Evolutionary conservation across 35 echinoderm and acorn worm genomes (phyloP).

Genomic region (Ophioderma brevispina): DNA sequence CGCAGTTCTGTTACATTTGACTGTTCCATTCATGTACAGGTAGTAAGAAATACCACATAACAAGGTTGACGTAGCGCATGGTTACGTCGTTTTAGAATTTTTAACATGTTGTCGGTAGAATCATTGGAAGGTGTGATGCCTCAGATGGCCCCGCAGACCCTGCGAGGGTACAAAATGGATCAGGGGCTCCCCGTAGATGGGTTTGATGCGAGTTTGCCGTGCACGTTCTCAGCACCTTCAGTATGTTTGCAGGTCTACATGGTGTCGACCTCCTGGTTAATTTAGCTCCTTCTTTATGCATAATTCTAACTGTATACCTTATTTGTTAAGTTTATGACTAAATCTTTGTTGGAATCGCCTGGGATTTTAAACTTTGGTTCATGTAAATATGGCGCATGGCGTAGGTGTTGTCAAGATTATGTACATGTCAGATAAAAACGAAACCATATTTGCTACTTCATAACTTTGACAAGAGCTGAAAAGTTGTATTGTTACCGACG

Average conservation of each 20-base stretch:
- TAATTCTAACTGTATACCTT: neutral
- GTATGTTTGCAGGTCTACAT: neutral
- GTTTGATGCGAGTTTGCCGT: neutral
- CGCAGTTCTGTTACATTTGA: no score
- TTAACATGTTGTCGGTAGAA: neutral
- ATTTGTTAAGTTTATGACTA: neutral
- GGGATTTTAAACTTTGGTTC: no score
- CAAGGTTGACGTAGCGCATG: neutral
- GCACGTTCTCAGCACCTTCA: neutral
- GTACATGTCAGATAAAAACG: no score
- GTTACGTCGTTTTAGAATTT: neutral
- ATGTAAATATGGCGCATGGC: no score
- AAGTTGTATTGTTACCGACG: no score
- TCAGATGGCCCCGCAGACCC: neutral
- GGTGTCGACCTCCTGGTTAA: neutral
- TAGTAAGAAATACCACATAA: no score
- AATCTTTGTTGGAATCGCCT: neutral
- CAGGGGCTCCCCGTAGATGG: neutral
- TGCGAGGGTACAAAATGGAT: conserved; percentile 1
- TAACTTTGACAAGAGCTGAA: no score
- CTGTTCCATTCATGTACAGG: no score
- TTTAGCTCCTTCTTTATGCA: neutral
- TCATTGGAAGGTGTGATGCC: neutral
- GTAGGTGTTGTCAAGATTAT: no score
- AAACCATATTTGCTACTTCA: no score